Percentiles rank a stretch among this genome's conserved stretches.
Conservation (phyloP, 2,113 vertebrate genomes). For the Xerus inauris region DNA sequence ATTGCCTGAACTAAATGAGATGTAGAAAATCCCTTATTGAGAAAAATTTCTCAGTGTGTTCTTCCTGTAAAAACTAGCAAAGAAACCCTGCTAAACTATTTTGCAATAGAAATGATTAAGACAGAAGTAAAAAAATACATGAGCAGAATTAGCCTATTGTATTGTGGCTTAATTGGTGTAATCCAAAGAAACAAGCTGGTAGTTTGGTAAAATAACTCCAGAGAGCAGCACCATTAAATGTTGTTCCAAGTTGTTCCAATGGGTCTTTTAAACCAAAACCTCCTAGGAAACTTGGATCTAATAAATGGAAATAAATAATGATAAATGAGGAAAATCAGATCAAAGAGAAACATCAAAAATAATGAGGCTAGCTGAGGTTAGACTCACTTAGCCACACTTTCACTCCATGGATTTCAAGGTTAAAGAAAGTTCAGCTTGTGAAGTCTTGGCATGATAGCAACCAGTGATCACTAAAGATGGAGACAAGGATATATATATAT, state of each 20-base stretch:
- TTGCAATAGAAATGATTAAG: not conserved
- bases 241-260: conserved; percentile 18
- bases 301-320: conserved; percentile 29
- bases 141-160: not conserved
- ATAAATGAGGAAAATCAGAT: conserved; percentile 42
- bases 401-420: conserved; percentile 16
- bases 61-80: not conserved
- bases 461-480: not conserved
- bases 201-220: not conserved
- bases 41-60: not conserved
- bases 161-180: not conserved
- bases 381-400: not conserved
- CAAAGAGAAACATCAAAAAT: conserved; percentile 47
- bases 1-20: not conserved
- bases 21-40: not conserved
- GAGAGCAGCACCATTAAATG: conserved; percentile 26
- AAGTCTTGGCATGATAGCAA: not conserved
- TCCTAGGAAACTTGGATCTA: conserved; percentile 44
- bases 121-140: not conserved
- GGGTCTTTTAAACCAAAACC: conserved; percentile 1
- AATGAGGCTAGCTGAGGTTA: not conserved
- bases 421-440: conserved; percentile 31
- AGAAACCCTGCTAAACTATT: not conserved
- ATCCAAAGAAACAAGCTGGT: conserved; percentile 36
- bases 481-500: not conserved